Percentiles rank a stretch among this genome's conserved stretches.
These are phyloP conservation scores for Epizoanthus illoricatus DNA, from an alignment of 92 coral and sea anemone genomes.

Conservation along the genomic window DNA sequence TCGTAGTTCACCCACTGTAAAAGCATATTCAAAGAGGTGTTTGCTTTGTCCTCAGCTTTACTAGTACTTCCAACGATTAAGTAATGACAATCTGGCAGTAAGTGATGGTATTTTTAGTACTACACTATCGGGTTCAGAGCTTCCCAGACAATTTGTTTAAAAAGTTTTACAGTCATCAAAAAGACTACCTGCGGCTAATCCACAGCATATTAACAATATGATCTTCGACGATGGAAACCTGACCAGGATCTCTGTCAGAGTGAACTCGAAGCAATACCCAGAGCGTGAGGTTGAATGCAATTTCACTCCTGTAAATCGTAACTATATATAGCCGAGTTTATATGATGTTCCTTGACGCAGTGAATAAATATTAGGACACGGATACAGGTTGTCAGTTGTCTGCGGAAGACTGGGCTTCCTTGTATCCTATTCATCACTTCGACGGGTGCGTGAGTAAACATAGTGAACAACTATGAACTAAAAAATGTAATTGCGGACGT, in stretches of 20 bases:
- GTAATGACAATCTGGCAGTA: background rate
- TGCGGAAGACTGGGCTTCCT: background rate
- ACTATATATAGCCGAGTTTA: background rate
- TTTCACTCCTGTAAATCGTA: slow-evolving; percentile 10
- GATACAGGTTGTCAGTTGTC: background rate
- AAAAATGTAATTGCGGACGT: too few relatives aligned
- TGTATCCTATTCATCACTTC: background rate
- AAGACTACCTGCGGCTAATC: background rate
- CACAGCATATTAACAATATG: background rate
- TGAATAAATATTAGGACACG: background rate
- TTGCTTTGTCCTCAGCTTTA: slow-evolving; percentile 37
- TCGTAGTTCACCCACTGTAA: slow-evolving; percentile 35
- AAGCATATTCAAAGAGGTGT: slow-evolving; percentile 25
- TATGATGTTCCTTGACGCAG: background rate
- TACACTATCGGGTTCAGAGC: background rate
- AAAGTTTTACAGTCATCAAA: background rate
- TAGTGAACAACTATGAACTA: background rate
- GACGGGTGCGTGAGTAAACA: background rate
- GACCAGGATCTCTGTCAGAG: background rate
- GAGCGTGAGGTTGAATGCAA: slow-evolving; percentile 11
- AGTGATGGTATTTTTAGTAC: slow-evolving; percentile 19
- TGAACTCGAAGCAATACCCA: background rate
- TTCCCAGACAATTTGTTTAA: background rate
- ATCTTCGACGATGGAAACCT: background rate
- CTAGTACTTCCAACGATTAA: slow-evolving; percentile 33